Evolutionary conservation across 2,113 vertebrate genomes (phyloP).

Genomic region (Nibea albiflora): DNA sequence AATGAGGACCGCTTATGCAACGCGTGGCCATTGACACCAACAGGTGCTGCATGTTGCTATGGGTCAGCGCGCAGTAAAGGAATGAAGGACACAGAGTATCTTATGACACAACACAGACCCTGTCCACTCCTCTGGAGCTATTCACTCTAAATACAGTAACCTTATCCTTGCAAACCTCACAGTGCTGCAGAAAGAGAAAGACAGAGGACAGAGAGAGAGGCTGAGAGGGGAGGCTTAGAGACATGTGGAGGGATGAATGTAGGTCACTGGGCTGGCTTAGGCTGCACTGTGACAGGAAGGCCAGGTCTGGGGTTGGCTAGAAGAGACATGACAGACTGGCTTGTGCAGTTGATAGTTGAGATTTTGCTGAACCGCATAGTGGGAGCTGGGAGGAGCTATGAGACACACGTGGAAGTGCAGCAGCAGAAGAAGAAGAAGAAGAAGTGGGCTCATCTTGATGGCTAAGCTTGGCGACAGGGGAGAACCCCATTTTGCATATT

Average conservation of each 20-base stretch:
- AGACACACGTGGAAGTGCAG: background rate
- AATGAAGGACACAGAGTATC: slow-evolving; percentile 43
- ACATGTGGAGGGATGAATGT: slow-evolving; percentile 44
- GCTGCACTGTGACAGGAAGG: background rate
- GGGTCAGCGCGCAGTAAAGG: slow-evolving; percentile 26
- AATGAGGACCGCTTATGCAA: slow-evolving; percentile 31
- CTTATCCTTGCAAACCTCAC: slow-evolving; percentile 30
- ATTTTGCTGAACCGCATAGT: slow-evolving; percentile 43
- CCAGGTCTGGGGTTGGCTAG: background rate
- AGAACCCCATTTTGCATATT: slow-evolving; percentile 1
- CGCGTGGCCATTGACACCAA: background rate
- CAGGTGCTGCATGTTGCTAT: slow-evolving; percentile 18
- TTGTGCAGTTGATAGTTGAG: background rate
- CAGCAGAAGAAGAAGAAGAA: too few species aligned
- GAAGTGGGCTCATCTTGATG: background rate
- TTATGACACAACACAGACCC: slow-evolving; percentile 63
- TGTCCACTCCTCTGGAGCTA: slow-evolving; percentile 13
- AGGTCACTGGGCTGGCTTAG: slow-evolving; percentile 58
- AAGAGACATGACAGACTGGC: slow-evolving; percentile 22
- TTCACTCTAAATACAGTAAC: slow-evolving; percentile 54
- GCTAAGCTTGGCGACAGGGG: slow-evolving; percentile 15
- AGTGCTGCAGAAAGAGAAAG: slow-evolving; percentile 22
- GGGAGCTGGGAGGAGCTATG: slow-evolving; percentile 8
- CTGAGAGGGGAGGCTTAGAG: slow-evolving; percentile 5
- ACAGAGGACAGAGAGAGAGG: slow-evolving; percentile 11